A percentile compares a stretch with the other conserved stretches of the same genome.
Conservation (phyloP, 2,888 invertebrate species). For the Mimumesa dahlbomi region DNA sequence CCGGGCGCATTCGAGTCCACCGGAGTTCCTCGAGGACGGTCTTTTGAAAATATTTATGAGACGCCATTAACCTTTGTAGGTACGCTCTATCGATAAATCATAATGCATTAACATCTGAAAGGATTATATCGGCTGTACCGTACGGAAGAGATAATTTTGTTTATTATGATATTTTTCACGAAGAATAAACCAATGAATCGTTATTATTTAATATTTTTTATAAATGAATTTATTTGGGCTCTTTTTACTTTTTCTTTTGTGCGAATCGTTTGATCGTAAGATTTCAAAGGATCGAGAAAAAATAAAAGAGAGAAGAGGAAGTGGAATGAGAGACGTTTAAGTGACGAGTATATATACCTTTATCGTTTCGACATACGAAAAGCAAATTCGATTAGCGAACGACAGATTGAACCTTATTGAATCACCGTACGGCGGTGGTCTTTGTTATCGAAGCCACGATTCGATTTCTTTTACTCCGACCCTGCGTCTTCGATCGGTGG, state of each 20-base stretch:
- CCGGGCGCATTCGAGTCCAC: conserved; percentile 3
- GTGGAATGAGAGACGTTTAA: conserved; percentile 16
- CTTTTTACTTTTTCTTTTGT: no score
- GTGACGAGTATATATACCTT: conserved; percentile 35
- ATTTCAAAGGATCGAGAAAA: not conserved
- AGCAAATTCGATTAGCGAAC: conserved; percentile 64
- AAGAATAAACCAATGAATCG: no score
- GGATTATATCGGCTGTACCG: not conserved
- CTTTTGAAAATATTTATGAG: conserved; percentile 35
- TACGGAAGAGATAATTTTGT: no score
- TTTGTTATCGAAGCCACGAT: conserved; percentile 45
- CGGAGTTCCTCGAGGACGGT: conserved; percentile 5
- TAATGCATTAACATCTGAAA: not conserved
- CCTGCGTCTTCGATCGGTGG: conserved; percentile 3
- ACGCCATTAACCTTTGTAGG: conserved; percentile 8
- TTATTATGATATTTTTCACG: no score
- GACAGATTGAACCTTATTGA: conserved; percentile 63
- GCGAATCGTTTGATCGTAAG: no score
- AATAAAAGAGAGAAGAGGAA: no score
- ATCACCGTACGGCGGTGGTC: conserved; percentile 55
- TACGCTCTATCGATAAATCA: not conserved
- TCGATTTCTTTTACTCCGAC: conserved; percentile 38
- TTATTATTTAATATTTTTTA: no score
- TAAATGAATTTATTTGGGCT: no score
- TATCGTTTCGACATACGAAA: conserved; percentile 21